Conservation (phyloP, 2,113 vertebrate species). For the Pollimyrus isidori region DNA sequence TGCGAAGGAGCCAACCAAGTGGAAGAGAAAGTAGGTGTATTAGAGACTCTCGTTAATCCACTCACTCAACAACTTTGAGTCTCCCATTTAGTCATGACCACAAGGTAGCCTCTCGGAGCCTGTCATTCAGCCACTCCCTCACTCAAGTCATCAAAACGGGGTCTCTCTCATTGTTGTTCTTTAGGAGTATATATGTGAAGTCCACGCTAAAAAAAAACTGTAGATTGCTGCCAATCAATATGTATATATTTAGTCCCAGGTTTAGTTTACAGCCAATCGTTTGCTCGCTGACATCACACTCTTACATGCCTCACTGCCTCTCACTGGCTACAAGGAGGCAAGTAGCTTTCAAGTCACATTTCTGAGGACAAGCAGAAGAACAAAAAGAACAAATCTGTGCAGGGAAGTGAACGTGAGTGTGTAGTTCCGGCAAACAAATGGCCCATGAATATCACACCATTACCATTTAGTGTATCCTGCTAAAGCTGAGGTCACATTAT, state of each 20-base stretch:
- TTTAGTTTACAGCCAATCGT: background rate
- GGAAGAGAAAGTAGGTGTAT: background rate
- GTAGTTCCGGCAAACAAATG: background rate
- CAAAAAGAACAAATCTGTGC: background rate
- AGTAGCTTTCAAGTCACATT: background rate
- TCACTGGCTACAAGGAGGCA: background rate
- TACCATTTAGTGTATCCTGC: background rate
- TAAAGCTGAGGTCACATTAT: background rate
- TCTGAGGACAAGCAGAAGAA: background rate
- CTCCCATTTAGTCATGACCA: background rate
- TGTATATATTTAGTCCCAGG: background rate
- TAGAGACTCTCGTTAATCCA: background rate
- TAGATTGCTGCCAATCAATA: background rate
- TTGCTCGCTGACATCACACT: background rate
- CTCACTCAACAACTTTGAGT: background rate
- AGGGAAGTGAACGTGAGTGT: background rate
- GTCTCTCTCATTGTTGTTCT: background rate
- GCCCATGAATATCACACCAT: background rate
- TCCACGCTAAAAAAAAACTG: background rate
- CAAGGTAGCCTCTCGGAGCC: background rate
- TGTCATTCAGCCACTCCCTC: background rate
- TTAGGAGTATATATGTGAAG: background rate
- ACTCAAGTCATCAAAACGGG: background rate
- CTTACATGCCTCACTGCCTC: background rate
- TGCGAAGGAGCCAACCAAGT: background rate